phyloP scores from a whole-genome alignment of 1,140 invertebrate species.

The Portunus trituberculatus region DNA sequence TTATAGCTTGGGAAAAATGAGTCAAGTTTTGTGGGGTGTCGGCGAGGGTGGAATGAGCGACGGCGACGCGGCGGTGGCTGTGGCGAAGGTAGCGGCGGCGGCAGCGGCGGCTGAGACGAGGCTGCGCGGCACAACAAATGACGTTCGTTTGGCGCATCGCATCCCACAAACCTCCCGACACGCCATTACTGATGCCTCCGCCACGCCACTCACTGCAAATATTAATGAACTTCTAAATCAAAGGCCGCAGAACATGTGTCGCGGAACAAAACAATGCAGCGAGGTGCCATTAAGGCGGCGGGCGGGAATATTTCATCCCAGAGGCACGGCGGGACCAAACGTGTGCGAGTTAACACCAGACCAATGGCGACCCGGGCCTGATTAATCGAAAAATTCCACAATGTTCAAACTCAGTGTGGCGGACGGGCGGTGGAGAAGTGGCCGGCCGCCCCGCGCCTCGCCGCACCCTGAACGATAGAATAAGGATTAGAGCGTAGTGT shows the following conservation, averaged over 20 bases:
- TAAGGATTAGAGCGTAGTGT: slow-evolving; percentile 46
- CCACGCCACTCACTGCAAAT: slow-evolving; percentile 39
- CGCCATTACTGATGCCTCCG: neutral
- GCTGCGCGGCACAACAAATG: neutral
- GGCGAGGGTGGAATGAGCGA: slow-evolving; percentile 6
- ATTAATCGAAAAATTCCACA: slow-evolving; percentile 67
- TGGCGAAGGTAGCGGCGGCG: neutral
- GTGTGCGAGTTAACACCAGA: slow-evolving; percentile 60
- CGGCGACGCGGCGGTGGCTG: neutral
- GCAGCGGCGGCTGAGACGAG: neutral
- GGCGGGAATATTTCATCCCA: slow-evolving; percentile 59
- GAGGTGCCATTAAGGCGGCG: slow-evolving; percentile 58
- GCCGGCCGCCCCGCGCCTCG: neutral
- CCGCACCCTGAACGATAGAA: slow-evolving; percentile 36
- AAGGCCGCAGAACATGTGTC: slow-evolving; percentile 51
- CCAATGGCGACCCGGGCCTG: slow-evolving; percentile 4
- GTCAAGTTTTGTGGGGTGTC: slow-evolving; percentile 52
- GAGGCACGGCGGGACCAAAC: neutral
- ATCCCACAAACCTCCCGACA: neutral
- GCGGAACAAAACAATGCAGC: slow-evolving; percentile 57
- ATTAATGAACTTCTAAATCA: slow-evolving; percentile 62
- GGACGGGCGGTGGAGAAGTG: neutral
- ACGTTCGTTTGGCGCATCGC: neutral
- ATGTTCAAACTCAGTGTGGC: slow-evolving; percentile 57
- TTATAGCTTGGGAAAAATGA: slow-evolving; percentile 58